Percentiles rank a stretch among this genome's conserved stretches.
Conservation (phyloP, 35 echinoderm and acorn worm species). For the Apostichopus japonicus region DNA sequence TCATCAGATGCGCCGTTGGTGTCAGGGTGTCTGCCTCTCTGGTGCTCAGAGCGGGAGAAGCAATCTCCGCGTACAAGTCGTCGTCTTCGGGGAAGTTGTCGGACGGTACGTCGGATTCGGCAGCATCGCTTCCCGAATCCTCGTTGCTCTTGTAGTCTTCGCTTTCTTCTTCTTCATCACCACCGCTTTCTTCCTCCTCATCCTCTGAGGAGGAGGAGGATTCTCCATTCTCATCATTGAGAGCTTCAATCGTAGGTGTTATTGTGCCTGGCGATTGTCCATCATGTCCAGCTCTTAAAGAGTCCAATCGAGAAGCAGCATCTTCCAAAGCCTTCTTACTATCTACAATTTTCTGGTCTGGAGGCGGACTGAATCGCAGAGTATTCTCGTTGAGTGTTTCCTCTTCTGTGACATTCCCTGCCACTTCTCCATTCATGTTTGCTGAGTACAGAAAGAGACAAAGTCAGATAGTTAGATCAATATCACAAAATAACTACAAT, state of each 20-base stretch:
- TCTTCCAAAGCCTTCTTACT: neutral
- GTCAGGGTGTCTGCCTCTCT: constrained; percentile 90
- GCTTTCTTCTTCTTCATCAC: constrained; percentile 4
- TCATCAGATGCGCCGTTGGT: constrained; percentile 76
- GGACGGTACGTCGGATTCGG: constrained; percentile 26
- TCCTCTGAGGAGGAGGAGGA: constrained; percentile 12
- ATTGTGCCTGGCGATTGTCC: constrained; percentile 33
- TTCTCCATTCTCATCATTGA: constrained; percentile 60
- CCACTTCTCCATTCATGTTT: neutral
- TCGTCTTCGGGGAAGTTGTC: constrained; percentile 68
- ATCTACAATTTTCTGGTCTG: neutral
- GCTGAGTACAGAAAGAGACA: neutral
- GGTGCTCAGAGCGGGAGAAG: constrained; percentile 84
- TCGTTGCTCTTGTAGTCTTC: constrained; percentile 35
- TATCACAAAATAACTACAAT: neutral
- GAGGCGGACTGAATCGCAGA: neutral
- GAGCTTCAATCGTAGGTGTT: constrained; percentile 76
- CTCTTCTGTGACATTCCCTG: neutral
- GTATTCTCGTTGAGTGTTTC: neutral
- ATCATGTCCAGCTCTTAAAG: constrained; percentile 1
- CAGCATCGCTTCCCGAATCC: constrained; percentile 23
- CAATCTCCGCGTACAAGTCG: constrained; percentile 71
- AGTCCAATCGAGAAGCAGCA: neutral
- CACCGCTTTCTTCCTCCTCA: neutral
- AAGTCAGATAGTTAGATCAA: neutral